Percentiles rank a stretch among this genome's conserved stretches.
These are phyloP conservation scores for Sinocyclocheilus anshuiensis DNA, from an alignment of 2,113 vertebrate species.

Conservation along the genomic window DNA sequence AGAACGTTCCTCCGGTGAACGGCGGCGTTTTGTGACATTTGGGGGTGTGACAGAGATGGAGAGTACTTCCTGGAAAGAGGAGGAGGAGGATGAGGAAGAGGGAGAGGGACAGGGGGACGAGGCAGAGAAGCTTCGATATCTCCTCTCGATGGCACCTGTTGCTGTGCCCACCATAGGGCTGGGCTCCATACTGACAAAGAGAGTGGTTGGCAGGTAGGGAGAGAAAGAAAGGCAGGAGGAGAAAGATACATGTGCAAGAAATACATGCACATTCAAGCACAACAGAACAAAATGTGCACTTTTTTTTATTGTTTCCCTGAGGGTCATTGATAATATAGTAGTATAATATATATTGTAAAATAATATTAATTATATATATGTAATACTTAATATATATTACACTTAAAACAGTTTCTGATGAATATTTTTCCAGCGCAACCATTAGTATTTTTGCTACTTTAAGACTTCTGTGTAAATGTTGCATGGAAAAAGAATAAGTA, in stretches of 20 bases:
- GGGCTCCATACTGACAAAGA: slow-evolving; percentile 74
- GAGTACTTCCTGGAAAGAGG: slow-evolving; percentile 74
- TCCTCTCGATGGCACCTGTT: slow-evolving; percentile 73
- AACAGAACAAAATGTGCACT: not conserved
- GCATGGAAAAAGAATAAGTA: too few relatives aligned
- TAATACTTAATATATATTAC: too few relatives aligned
- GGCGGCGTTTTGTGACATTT: slow-evolving; percentile 88
- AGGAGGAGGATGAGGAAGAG: slow-evolving; percentile 55
- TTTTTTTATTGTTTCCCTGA: not conserved
- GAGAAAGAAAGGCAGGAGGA: not conserved
- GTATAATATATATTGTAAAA: too few relatives aligned
- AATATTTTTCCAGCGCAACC: too few relatives aligned
- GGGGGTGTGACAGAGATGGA: slow-evolving; percentile 93
- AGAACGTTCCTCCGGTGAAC: slow-evolving; percentile 70
- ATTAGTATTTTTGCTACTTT: too few relatives aligned
- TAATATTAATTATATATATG: too few relatives aligned
- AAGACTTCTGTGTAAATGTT: too few relatives aligned
- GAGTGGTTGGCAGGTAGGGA: slow-evolving; percentile 70
- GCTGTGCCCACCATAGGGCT: slow-evolving; percentile 74
- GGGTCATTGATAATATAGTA: not conserved
- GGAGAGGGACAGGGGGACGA: slow-evolving; percentile 57
- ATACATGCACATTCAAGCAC: not conserved
- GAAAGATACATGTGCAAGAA: slow-evolving; percentile 3
- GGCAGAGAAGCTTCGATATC: slow-evolving; percentile 71
- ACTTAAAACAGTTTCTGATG: too few relatives aligned